phyloP scores from a whole-genome alignment of 2,797 vertebrate species.

The Pangasius djambal region DNA sequence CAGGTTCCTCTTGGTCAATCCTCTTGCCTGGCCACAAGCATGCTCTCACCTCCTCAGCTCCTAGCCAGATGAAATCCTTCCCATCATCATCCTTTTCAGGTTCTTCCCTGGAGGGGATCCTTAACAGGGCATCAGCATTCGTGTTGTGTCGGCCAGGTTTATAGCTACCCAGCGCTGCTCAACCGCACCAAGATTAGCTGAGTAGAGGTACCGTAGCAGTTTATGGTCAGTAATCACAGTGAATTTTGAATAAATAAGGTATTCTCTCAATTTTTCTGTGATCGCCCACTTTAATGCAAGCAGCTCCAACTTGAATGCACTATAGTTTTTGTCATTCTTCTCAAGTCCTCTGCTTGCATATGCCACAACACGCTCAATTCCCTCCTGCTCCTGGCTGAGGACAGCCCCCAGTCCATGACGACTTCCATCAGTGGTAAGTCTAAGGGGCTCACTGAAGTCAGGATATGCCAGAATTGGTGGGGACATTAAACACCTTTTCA shows the following conservation, averaged over 20 bases:
- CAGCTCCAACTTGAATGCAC: conserved; percentile 42
- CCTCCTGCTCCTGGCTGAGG: neutral
- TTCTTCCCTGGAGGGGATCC: neutral
- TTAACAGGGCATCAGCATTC: neutral
- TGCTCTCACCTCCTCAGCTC: neutral
- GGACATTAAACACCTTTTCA: conserved; percentile 27
- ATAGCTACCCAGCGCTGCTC: neutral
- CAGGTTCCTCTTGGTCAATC: neutral
- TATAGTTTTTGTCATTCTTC: conserved; percentile 41
- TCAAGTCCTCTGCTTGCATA: conserved; percentile 32
- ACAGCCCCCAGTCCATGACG: conserved; percentile 18
- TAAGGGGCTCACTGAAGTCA: neutral
- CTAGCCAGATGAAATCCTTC: neutral
- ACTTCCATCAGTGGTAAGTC: conserved; percentile 38
- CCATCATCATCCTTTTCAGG: neutral
- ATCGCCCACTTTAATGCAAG: neutral
- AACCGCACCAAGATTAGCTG: neutral
- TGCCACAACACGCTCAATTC: conserved; percentile 21
- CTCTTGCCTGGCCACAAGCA: neutral
- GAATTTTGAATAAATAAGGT: neutral
- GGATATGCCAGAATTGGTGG: conserved; percentile 38
- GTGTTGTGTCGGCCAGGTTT: neutral
- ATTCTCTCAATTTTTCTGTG: neutral
- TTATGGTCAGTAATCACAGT: neutral
- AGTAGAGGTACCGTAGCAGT: neutral